Conservation (phyloP, 2,888 invertebrate genomes). For the Chironomus tentans region DNA sequence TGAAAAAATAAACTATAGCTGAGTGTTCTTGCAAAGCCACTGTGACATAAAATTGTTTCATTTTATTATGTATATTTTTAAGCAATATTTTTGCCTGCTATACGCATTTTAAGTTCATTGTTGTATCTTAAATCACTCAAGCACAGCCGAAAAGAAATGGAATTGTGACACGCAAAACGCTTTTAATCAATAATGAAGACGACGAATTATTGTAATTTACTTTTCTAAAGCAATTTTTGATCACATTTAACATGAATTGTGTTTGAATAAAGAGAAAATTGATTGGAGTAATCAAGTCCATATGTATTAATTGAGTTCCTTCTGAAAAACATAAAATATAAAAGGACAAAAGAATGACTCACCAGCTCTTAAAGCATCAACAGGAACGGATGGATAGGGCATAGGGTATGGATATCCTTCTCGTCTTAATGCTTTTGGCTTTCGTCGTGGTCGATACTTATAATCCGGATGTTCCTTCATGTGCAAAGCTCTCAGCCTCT, state of each 20-base stretch:
- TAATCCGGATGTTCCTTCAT: conserved; percentile 83
- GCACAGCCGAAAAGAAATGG: background rate
- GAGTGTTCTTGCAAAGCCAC: background rate
- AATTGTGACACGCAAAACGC: background rate
- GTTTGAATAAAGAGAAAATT: too few relatives aligned
- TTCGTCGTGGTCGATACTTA: conserved; percentile 81
- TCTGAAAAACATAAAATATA: too few relatives aligned
- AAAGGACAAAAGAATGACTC: conserved; percentile 37
- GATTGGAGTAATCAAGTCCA: too few relatives aligned
- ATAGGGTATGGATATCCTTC: conserved; percentile 89
- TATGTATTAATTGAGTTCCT: too few relatives aligned
- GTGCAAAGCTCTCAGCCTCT: conserved; percentile 78
- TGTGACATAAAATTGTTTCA: conserved; percentile 9
- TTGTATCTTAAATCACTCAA: conserved; percentile 3
- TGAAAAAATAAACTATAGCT: background rate
- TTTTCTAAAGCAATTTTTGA: too few relatives aligned
- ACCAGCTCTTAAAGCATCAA: conserved; percentile 83
- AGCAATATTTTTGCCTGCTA: background rate
- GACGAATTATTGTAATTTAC: too few relatives aligned
- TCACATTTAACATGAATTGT: too few relatives aligned
- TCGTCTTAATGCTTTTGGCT: conserved; percentile 79
- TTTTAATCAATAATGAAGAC: too few relatives aligned
- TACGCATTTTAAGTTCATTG: background rate
- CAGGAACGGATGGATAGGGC: conserved; percentile 83
- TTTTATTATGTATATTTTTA: background rate